A percentile compares a stretch with the other conserved stretches of the same genome.
Evolutionary conservation across 2,797 vertebrate species (phyloP).

Genomic region (Heterohyrax brucei): DNA sequence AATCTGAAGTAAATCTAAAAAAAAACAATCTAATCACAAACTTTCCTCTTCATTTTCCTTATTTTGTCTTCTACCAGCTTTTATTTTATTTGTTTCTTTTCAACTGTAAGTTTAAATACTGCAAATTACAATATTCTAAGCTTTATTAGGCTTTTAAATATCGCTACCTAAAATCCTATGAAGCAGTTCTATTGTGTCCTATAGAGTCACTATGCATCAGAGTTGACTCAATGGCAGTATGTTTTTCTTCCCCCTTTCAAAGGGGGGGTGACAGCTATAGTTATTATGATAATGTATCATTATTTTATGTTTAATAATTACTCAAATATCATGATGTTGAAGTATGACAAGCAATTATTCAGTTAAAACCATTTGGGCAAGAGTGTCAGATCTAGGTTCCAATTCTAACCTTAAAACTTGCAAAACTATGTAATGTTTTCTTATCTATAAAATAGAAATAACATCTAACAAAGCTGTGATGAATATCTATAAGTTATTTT

Average conservation of each 20-base stretch:
- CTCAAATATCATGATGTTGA: background rate
- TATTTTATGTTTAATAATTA: background rate
- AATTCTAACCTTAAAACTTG: background rate
- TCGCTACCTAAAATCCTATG: background rate
- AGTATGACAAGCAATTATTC: background rate
- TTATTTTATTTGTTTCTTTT: slow-evolving; percentile 24
- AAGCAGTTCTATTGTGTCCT: too few species aligned
- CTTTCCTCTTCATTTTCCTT: background rate
- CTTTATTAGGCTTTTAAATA: slow-evolving; percentile 45
- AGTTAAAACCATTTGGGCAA: background rate
- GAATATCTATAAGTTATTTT: slow-evolving; percentile 6
- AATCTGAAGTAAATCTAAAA: background rate
- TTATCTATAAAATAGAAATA: background rate
- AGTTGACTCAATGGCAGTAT: too few species aligned
- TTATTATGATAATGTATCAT: background rate
- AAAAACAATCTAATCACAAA: background rate
- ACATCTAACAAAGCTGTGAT: background rate
- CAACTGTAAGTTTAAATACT: slow-evolving; percentile 36
- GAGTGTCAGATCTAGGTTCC: background rate
- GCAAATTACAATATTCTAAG: background rate
- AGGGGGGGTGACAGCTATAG: too few species aligned
- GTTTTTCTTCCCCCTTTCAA: too few species aligned
- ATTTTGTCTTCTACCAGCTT: background rate
- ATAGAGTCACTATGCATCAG: too few species aligned
- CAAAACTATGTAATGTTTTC: background rate